Conservation (phyloP, 2,113 vertebrate genomes). For the Xenotilapia longispinis region DNA sequence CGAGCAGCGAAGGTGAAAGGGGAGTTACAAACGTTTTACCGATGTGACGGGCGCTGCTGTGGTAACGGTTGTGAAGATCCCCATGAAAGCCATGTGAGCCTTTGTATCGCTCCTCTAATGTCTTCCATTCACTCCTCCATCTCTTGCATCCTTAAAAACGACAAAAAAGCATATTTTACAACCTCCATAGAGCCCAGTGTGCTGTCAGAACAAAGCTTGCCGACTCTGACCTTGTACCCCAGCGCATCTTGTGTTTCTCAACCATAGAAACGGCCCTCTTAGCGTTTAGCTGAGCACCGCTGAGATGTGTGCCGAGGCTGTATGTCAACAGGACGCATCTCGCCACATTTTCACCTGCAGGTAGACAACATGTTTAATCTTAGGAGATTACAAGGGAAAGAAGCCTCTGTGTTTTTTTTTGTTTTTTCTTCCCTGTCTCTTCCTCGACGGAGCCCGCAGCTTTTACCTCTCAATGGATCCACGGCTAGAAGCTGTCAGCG, state of each 20-base stretch:
- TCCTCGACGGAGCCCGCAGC: constrained; percentile 13
- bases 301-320: constrained; percentile 24
- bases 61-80: not conserved
- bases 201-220: constrained; percentile 21
- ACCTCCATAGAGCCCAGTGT: not conserved
- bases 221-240: constrained; percentile 17
- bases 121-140: constrained; percentile 10
- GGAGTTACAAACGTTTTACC: not conserved
- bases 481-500: constrained; percentile 41
- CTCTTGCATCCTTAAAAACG: not conserved
- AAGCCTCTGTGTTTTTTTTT: not conserved
- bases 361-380: constrained; percentile 62
- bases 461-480: constrained; percentile 32
- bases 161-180: constrained; percentile 9
- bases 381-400: constrained; percentile 47
- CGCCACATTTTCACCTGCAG: constrained; percentile 43
- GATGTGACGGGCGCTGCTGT: not conserved
- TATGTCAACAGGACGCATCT: constrained; percentile 30
- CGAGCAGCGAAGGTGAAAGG: constrained; percentile 8
- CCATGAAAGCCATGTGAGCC: constrained; percentile 44
- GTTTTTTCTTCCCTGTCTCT: not conserved
- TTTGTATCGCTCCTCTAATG: constrained; percentile 25
- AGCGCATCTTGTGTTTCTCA: not conserved
- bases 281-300: constrained; percentile 34
- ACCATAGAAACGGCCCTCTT: constrained; percentile 1